Evolutionary conservation across 2,888 invertebrate species (phyloP).

Genomic region (Eurytoma adleriae): DNA sequence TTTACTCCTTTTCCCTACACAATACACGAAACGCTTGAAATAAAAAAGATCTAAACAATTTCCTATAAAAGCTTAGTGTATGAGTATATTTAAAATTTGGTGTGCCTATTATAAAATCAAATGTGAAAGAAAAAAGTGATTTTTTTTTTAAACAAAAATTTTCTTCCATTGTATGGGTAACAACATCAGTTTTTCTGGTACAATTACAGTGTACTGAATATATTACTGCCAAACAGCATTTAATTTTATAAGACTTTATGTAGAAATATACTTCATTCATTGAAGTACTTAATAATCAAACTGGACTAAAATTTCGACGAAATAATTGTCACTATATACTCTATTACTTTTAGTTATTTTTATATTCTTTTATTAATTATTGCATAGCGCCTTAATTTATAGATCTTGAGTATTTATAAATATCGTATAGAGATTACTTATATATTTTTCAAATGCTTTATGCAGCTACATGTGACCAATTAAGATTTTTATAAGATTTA

Average conservation of each 20-base stretch:
- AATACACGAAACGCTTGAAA: slow-evolving; percentile 27
- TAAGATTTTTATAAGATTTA: slow-evolving; percentile 51
- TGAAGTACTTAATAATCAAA: slow-evolving; percentile 58
- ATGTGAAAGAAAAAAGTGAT: slow-evolving; percentile 13
- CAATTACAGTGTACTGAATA: slow-evolving; percentile 33
- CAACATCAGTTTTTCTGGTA: slow-evolving; percentile 41
- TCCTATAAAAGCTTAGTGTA: slow-evolving; percentile 36
- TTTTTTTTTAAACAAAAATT: slow-evolving; percentile 16
- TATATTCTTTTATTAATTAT: slow-evolving; percentile 43
- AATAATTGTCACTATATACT: slow-evolving; percentile 44
- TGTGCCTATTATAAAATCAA: slow-evolving; percentile 42
- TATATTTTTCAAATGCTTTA: slow-evolving; percentile 43
- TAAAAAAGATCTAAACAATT: slow-evolving; percentile 41
- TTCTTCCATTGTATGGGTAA: slow-evolving; percentile 48
- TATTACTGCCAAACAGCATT: slow-evolving; percentile 41
- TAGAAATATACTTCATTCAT: slow-evolving; percentile 49
- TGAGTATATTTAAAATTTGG: slow-evolving; percentile 22
- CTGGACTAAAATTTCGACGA: slow-evolving; percentile 37
- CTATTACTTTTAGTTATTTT: slow-evolving; percentile 55
- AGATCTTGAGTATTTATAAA: slow-evolving; percentile 40
- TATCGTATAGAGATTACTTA: slow-evolving; percentile 28
- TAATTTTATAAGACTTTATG: slow-evolving; percentile 47
- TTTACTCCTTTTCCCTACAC: slow-evolving; percentile 32
- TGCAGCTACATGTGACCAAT: slow-evolving; percentile 40
- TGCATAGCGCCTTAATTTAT: slow-evolving; percentile 44